phyloP scores from a whole-genome alignment of 1,140 invertebrate genomes.

The Megalonaias nervosa region DNA sequence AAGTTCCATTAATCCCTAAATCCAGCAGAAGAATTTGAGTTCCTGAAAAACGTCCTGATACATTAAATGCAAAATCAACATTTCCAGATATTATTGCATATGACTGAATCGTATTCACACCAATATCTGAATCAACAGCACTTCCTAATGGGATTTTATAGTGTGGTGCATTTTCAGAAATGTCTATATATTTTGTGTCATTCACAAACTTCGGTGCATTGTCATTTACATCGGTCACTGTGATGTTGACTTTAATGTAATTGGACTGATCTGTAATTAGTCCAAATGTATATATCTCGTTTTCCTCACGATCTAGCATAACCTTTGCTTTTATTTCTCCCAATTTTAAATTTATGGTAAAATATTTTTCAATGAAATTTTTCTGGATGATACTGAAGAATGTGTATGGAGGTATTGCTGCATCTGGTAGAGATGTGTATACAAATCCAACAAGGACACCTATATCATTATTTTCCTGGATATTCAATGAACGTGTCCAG shows the following conservation, averaged over 20 bases:
- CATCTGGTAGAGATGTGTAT: too few relatives aligned
- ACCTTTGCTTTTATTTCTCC: slow-evolving; percentile 26
- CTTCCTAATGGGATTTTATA: slow-evolving; percentile 80
- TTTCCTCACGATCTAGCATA: slow-evolving; percentile 86
- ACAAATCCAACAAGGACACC: too few relatives aligned
- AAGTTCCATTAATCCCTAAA: slow-evolving; percentile 38
- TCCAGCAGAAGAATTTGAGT: slow-evolving; percentile 24
- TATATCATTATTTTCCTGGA: too few relatives aligned
- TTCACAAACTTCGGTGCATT: slow-evolving; percentile 87
- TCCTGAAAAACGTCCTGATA: slow-evolving; percentile 15
- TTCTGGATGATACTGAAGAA: slow-evolving; percentile 3
- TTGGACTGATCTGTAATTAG: slow-evolving; percentile 86
- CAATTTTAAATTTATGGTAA: slow-evolving; percentile 21
- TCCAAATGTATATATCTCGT: slow-evolving; percentile 90
- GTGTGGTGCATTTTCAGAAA: slow-evolving; percentile 71
- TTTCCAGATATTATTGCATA: slow-evolving; percentile 13
- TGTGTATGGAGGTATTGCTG: slow-evolving; percentile 6
- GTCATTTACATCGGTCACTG: slow-evolving; percentile 88
- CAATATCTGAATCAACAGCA: slow-evolving; percentile 86
- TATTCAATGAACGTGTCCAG: too few relatives aligned
- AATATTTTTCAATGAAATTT: slow-evolving; percentile 3
- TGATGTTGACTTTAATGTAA: slow-evolving; percentile 50
- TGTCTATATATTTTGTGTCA: slow-evolving; percentile 74
- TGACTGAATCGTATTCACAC: slow-evolving; percentile 32
- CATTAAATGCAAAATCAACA: slow-evolving; percentile 27